Evolutionary conservation across 2,797 vertebrate genomes (phyloP).

Genomic region (Chaenodraco wilsoni): DNA sequence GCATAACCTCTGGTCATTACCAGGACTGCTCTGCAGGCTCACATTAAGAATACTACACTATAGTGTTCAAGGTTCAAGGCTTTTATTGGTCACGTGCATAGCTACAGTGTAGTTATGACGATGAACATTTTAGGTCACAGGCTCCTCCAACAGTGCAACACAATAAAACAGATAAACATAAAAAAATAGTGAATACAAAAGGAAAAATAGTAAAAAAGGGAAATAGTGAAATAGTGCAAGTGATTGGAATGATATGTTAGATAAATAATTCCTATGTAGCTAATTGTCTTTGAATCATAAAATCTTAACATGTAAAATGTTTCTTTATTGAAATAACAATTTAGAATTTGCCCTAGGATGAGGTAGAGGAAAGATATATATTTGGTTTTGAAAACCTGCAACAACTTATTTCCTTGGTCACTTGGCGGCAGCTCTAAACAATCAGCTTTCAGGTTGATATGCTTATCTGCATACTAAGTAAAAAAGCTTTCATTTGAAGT

Average conservation of each 20-base stretch:
- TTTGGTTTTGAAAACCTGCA: not conserved
- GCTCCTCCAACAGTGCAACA: too few relatives aligned
- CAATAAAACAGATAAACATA: too few relatives aligned
- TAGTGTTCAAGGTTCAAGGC: not conserved
- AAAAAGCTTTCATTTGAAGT: not conserved
- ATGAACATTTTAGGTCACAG: too few relatives aligned
- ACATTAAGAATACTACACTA: not conserved
- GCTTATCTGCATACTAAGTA: not conserved
- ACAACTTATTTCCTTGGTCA: too few relatives aligned
- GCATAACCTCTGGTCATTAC: slow-evolving; percentile 27
- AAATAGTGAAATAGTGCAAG: too few relatives aligned
- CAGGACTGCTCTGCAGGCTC: slow-evolving; percentile 20
- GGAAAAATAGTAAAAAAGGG: too few relatives aligned
- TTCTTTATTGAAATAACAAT: slow-evolving; percentile 1
- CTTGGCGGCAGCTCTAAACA: not conserved
- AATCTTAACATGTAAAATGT: slow-evolving; percentile 17
- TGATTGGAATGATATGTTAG: too few relatives aligned
- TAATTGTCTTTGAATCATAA: not conserved
- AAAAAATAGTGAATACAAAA: too few relatives aligned
- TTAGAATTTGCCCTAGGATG: not conserved
- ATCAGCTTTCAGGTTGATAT: not conserved
- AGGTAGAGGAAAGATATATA: not conserved
- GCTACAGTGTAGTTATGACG: too few relatives aligned
- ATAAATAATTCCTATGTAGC: too few relatives aligned
- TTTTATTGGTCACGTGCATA: too few relatives aligned